Evolutionary conservation across 2,888 invertebrate species (phyloP), one percentile per base, ranked within the genome.

Genomic region (Penaeus monodon): DNA sequence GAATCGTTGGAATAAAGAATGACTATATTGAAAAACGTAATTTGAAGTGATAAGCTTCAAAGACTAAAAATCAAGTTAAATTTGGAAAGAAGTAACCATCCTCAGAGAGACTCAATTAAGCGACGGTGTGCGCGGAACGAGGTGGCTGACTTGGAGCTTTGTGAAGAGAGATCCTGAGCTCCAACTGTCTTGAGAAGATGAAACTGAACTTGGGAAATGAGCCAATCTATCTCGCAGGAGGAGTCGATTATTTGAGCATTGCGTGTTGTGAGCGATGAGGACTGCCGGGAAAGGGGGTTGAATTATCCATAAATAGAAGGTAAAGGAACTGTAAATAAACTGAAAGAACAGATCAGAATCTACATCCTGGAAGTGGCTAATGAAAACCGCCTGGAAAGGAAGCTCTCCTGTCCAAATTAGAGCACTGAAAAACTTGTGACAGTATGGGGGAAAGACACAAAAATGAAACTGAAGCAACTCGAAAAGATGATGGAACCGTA

Each of bases 401-500:
- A n/a, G 77, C 63, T 33, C 24, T 84, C 20, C 17, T 57, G n/a
- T 44, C 27, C 33, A 80, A 85, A 27, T 2, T 85, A 24, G 38
- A 63, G 4, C 70, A 85, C 8, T 65, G n/a, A 70, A 70, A 49
- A 44, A 65, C 68, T 1, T 65, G 63, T 64, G 85, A 85, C 27
- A 85, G 24, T 7, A 79, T 85, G 63, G n/a, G n/a, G n/a, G 85
- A 85, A 63, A 38, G 49, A 57, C 49, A 85, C 64, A 85, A 85
- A 29, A 79, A 73, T 68, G 79, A 79, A 27, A 33, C 49, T 33
- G 85, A 85, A 38, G 33, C 44, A n/a, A 24, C 57, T 70, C 3
- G 85, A 85, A n/a, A 79, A 70, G 70, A 27, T 85, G 73, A 49
- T 85, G 63, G 85, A 85, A 7, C 44, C 70, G 33, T 85, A 85